These are phyloP conservation scores for Drosophila carrolli DNA, from an alignment of 1,140 invertebrate genomes.

Conservation along the genomic window DNA sequence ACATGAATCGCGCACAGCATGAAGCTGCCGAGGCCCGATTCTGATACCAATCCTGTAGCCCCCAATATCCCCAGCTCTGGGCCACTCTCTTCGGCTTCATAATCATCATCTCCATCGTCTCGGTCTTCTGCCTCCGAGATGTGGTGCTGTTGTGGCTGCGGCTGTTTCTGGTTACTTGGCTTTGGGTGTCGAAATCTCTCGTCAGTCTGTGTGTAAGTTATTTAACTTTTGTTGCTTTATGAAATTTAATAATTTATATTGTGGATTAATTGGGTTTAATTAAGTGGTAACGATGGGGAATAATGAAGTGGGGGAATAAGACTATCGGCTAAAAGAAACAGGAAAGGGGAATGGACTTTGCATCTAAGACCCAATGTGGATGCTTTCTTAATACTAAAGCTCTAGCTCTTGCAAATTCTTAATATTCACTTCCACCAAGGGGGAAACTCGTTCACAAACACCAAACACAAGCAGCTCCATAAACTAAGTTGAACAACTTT, in stretches of 20 bases:
- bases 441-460: conserved; percentile 7
- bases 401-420: background rate
- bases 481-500: conserved; percentile 53
- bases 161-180: conserved; percentile 36
- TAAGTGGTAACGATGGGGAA: conserved; percentile 53
- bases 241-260: conserved; percentile 65
- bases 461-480: conserved; percentile 31
- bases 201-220: conserved; percentile 39
- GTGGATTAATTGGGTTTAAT: conserved; percentile 61
- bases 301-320: conserved; percentile 8
- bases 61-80: conserved; percentile 6
- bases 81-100: conserved; percentile 32
- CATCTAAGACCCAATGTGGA: background rate
- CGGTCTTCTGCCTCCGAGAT: conserved; percentile 42
- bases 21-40: conserved; percentile 58
- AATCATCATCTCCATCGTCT: conserved; percentile 55
- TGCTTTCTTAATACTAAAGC: background rate
- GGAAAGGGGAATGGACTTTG: background rate
- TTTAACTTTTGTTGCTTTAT: conserved; percentile 46
- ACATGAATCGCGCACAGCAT: conserved; percentile 84
- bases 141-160: conserved; percentile 6
- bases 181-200: conserved; percentile 56
- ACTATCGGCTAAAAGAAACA: conserved; percentile 1
- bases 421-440: background rate
- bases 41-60: conserved; percentile 47